Percentiles rank a stretch among this genome's conserved stretches.
Conservation (phyloP, 2,113 vertebrate species). For the Microtus pennsylvanicus region DNA sequence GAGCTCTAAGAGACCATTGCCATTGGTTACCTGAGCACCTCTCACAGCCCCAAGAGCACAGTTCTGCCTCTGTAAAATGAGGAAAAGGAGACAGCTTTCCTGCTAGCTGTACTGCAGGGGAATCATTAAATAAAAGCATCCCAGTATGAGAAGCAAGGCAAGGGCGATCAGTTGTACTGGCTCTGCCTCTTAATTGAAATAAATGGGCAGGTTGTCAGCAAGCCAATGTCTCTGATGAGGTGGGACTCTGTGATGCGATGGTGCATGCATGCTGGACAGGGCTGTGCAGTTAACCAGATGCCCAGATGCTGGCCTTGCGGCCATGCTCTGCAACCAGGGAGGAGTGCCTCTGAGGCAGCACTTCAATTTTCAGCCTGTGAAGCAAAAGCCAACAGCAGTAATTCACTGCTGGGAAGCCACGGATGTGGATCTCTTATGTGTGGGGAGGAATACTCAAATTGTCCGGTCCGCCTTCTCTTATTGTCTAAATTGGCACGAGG, state of each 20-base stretch:
- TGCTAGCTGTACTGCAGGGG: not conserved
- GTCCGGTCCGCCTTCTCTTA: not conserved
- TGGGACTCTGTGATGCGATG: not conserved
- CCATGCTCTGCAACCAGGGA: not conserved
- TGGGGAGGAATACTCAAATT: not conserved
- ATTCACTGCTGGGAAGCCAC: not conserved
- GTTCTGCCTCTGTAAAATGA: not conserved
- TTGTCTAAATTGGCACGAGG: not conserved
- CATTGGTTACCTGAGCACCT: not conserved
- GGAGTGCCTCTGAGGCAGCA: not conserved
- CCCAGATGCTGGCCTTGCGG: not conserved
- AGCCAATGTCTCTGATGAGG: not conserved
- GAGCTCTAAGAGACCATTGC: not conserved
- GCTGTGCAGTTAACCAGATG: not conserved
- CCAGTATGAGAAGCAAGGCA: not conserved
- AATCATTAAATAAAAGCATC: not conserved
- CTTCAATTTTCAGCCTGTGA: constrained; percentile 28
- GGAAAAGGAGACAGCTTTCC: not conserved
- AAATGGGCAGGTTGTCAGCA: not conserved
- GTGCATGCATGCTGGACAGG: not conserved
- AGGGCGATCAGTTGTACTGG: not conserved
- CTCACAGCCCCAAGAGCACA: not conserved
- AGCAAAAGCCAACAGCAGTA: not conserved
- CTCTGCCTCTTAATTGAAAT: not conserved
- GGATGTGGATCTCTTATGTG: not conserved